phyloP scores from a whole-genome alignment of 2,888 invertebrate species.

The Ichneumoninae sp. region DNA sequence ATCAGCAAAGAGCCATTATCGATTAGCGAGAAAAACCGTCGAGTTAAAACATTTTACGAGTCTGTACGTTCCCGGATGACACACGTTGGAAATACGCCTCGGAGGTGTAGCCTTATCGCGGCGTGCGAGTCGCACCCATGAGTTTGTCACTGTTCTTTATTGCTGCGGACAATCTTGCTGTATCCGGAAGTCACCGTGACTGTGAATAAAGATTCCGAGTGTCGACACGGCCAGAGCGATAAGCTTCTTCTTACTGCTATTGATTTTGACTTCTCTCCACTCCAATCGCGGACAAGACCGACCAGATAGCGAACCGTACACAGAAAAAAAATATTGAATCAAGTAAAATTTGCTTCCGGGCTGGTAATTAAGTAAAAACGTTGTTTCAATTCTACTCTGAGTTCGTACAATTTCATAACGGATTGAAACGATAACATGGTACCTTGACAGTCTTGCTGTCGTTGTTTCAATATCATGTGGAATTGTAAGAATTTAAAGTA shows the following conservation, averaged over 20 bases:
- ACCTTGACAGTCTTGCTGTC: too few species aligned
- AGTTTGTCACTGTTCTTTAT: background rate
- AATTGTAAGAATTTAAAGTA: too few species aligned
- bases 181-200: background rate
- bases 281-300: background rate
- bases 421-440: too few species aligned
- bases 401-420: too few species aligned
- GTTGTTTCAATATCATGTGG: too few species aligned
- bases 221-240: background rate
- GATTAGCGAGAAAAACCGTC: conserved; percentile 41
- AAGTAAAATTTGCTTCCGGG: too few species aligned
- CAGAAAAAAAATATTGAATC: too few species aligned
- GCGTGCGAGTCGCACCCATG: background rate
- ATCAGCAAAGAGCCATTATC: conserved; percentile 22
- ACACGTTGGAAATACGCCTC: conserved; percentile 50
- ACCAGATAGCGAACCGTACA: too few species aligned
- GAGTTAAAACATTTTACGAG: conserved; percentile 33
- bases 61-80: conserved; percentile 36
- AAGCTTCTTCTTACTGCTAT: background rate
- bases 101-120: conserved; percentile 14
- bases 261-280: background rate
- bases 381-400: too few species aligned
- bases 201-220: background rate
- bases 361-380: too few species aligned
- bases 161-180: background rate